These are phyloP conservation scores for Aleiodes leptofemur DNA, from an alignment of 2,888 invertebrate genomes.

Conservation along the genomic window DNA sequence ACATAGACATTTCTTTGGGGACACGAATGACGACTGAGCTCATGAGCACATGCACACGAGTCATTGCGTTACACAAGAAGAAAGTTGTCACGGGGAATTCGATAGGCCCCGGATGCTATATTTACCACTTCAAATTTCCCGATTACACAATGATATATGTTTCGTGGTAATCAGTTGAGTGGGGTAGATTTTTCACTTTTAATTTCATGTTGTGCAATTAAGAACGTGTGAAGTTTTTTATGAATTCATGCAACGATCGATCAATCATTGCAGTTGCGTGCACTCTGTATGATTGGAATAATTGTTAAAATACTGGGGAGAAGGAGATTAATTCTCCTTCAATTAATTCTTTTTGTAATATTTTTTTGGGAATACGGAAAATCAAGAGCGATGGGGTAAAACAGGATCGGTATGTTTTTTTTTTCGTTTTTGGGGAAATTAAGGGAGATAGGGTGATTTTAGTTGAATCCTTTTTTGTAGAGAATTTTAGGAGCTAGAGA, in stretches of 20 bases:
- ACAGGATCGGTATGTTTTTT: too few species aligned
- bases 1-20: background rate
- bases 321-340: too few species aligned
- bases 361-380: too few species aligned
- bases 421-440: too few species aligned
- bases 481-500: too few species aligned
- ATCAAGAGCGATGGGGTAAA: too few species aligned
- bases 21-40: constrained; percentile 20
- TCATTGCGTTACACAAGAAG: constrained; percentile 47
- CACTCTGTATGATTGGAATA: constrained; percentile 21
- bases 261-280: constrained; percentile 38
- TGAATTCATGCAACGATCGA: constrained; percentile 44
- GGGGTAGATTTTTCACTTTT: background rate
- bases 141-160: constrained; percentile 35
- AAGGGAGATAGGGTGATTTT: too few species aligned
- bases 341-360: too few species aligned
- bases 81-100: constrained; percentile 63
- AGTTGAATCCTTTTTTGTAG: too few species aligned
- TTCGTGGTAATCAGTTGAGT: constrained; percentile 43
- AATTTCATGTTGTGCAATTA: constrained; percentile 49
- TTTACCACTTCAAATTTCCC: background rate
- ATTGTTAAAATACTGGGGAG: background rate
- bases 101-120: constrained; percentile 26
- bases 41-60: constrained; percentile 4
- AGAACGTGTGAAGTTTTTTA: constrained; percentile 4